Percentiles rank a stretch among this genome's conserved stretches.
These are phyloP conservation scores for Cuculus canorus DNA, from an alignment of 2,797 vertebrate species.

Conservation along the genomic window DNA sequence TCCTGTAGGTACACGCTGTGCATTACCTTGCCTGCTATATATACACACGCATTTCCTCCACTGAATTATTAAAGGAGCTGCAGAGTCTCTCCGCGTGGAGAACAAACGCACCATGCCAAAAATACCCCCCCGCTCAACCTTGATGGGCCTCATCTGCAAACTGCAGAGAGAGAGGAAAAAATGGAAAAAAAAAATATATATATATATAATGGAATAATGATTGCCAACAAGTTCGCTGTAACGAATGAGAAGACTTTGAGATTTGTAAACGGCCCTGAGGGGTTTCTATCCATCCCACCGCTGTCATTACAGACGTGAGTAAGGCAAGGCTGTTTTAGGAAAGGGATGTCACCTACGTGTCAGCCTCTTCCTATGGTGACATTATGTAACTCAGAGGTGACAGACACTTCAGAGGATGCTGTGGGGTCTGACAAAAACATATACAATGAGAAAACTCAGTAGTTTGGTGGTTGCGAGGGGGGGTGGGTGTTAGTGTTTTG, in stretches of 20 bases:
- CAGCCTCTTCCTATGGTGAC: slow-evolving; percentile 29
- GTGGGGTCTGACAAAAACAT: not conserved
- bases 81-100: not conserved
- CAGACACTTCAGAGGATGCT: not conserved
- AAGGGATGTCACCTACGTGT: slow-evolving; percentile 13
- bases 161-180: not conserved
- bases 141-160: not conserved
- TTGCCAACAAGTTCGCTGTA: not conserved
- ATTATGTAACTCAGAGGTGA: slow-evolving; percentile 51
- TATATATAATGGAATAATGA: not conserved
- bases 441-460: not conserved
- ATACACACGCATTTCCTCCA: slow-evolving; percentile 15
- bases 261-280: not conserved
- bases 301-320: not conserved
- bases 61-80: slow-evolving; percentile 65
- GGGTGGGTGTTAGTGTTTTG: too few species aligned
- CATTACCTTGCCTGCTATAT: slow-evolving; percentile 53
- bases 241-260: not conserved
- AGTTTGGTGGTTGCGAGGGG: not conserved
- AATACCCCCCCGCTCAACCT: not conserved
- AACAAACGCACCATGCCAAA: not conserved
- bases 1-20: slow-evolving; percentile 58
- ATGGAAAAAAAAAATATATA: not conserved
- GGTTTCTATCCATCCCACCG: not conserved
- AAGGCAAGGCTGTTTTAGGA: not conserved